Base-by-base conservation (phyloP, 2,888 invertebrate species). In the Watsonalla binaria region DNA sequence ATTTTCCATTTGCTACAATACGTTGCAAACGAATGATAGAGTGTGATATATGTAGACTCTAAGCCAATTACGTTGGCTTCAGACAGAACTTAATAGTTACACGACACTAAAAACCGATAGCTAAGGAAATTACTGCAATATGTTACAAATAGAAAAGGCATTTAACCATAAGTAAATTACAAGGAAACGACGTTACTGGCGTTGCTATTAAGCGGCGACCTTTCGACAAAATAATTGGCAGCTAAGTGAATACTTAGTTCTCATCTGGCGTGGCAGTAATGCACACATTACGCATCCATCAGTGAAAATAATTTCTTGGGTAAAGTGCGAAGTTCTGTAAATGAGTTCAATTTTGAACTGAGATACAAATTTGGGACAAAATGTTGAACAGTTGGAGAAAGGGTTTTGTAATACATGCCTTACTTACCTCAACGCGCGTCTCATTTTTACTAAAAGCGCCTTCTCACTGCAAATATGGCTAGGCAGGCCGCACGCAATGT, bases 401-500 rank as follows among this genome's bases (percentile, higher is more conserved):
- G 4, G 1, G 24, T 24, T 24, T 24, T 24, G 4, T 24, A 24
- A 24, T 24, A 24, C 24, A 24, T 24, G 4, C 24, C 24, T 24
- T 24, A 24, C 4, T 24, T 24, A 24, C 24, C 24, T 24, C 24
- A 24, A 24, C 24, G 4, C 24, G 24, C 24, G 24, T 24, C 24
- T 24, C 24, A 24, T 24, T 24, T 24, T 24, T 68, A 68, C 42
- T 42, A 67, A 63, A 58, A 62, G 66, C 60, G 60, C 57, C 56
- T 66, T 60, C 61, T 61, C 59, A 61, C 61, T 4, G 62, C 55
- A 62, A 61, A 58, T 64, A 65, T 63, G 57, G 71, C 65, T 58
- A 70, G 65, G 72, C 74, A n/a, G n/a, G n/a, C n/a, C n/a, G n/a
- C n/a, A 76, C 75, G 78, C 74, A 73, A 68, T 69, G 39, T 35